Conservation (phyloP, 2,888 invertebrate species). For the Cylloceria caligata region DNA sequence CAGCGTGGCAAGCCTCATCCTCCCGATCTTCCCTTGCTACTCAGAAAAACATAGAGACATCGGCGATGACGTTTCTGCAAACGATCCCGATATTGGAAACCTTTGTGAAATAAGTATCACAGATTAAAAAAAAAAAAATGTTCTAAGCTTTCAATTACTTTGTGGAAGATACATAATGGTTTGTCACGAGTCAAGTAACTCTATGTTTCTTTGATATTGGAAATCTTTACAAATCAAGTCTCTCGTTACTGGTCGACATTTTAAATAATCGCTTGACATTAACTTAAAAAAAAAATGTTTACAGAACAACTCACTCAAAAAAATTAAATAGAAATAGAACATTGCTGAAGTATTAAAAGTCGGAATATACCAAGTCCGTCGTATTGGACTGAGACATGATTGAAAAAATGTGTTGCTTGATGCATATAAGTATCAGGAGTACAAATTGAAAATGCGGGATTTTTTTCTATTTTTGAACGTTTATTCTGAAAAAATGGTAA, state of each 20-base stretch:
- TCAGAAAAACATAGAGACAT: conserved; percentile 34
- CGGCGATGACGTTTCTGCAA: neutral
- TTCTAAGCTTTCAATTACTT: conserved; percentile 8
- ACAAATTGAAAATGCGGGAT: too few relatives aligned
- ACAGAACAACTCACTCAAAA: neutral
- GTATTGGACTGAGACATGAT: too few relatives aligned
- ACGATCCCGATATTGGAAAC: conserved; percentile 16
- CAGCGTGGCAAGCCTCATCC: neutral
- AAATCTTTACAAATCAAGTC: neutral
- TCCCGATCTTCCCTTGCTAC: neutral
- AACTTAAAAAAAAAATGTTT: too few relatives aligned
- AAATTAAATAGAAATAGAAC: neutral
- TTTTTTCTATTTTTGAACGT: too few relatives aligned
- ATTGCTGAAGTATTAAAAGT: too few relatives aligned
- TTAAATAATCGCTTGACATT: too few relatives aligned
- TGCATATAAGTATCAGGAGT: too few relatives aligned
- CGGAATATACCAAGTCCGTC: too few relatives aligned
- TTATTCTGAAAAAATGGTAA: too few relatives aligned
- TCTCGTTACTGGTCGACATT: too few relatives aligned
- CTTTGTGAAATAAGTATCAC: neutral
- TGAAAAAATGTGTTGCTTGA: too few relatives aligned
- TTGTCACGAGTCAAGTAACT: neutral
- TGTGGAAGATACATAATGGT: neutral
- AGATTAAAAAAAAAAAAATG: too few relatives aligned
- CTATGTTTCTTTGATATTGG: neutral